These are phyloP conservation scores for Lagopus leucura DNA, from an alignment of 2,113 vertebrate genomes.

Conservation along the genomic window DNA sequence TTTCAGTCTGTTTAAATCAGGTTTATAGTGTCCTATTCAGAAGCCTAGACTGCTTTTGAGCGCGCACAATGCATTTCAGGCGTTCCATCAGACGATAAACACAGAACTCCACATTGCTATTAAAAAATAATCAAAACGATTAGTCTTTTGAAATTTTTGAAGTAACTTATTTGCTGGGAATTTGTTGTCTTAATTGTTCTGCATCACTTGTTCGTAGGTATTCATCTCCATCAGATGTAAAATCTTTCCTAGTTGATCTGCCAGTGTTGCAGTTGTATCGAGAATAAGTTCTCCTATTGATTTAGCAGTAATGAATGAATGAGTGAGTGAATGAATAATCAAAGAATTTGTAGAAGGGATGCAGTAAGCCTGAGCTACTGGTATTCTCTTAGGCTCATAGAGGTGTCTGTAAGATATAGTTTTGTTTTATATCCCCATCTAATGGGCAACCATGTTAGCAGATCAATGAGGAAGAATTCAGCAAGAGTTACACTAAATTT, in stretches of 20 bases:
- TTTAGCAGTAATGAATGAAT: constrained; percentile 62
- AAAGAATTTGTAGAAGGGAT: constrained; percentile 22
- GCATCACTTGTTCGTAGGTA: constrained; percentile 46
- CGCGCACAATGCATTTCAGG: constrained; percentile 81
- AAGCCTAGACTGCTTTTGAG: constrained; percentile 73
- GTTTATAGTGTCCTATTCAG: constrained; percentile 83
- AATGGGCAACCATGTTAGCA: not conserved
- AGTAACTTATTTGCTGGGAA: constrained; percentile 72
- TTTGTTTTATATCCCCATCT: constrained; percentile 12
- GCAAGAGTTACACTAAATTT: not conserved
- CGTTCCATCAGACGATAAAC: constrained; percentile 78
- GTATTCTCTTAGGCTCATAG: not conserved
- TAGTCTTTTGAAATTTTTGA: constrained; percentile 77
- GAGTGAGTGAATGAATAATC: constrained; percentile 34
- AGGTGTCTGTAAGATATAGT: not conserved
- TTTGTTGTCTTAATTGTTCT: constrained; percentile 73
- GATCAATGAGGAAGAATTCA: not conserved
- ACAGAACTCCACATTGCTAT: constrained; percentile 76
- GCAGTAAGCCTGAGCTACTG: not conserved
- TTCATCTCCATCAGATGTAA: constrained; percentile 50
- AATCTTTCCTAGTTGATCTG: constrained; percentile 61
- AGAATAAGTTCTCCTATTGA: constrained; percentile 52
- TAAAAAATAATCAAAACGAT: constrained; percentile 85
- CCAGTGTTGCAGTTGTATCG: constrained; percentile 38
- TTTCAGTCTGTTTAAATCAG: constrained; percentile 86